These are phyloP conservation scores for Leuciscus idus DNA, from an alignment of 2,113 vertebrate species.

Conservation along the genomic window DNA sequence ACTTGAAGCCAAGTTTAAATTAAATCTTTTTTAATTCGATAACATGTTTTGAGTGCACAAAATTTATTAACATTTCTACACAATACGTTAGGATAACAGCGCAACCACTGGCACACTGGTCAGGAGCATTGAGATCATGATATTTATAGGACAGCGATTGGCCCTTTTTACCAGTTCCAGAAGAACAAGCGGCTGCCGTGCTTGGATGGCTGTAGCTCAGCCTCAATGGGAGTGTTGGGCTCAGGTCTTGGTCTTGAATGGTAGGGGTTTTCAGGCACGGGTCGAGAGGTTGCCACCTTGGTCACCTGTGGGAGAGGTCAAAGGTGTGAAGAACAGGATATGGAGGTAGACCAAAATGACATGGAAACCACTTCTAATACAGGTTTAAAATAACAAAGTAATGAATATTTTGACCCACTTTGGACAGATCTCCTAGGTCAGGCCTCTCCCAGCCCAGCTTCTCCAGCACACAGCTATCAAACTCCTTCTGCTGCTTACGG, in stretches of 20 bases:
- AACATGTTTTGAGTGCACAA: slow-evolving; percentile 30
- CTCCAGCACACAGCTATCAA: slow-evolving; percentile 92
- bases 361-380: background rate
- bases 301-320: slow-evolving; percentile 81
- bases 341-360: background rate
- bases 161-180: slow-evolving; percentile 82
- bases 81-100: slow-evolving; percentile 23
- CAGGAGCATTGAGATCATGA: background rate
- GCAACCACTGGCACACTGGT: slow-evolving; percentile 24
- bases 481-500: slow-evolving; percentile 86
- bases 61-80: slow-evolving; percentile 48
- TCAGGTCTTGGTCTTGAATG: slow-evolving; percentile 87
- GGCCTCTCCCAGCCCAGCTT: slow-evolving; percentile 95
- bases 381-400: background rate
- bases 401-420: slow-evolving; percentile 78
- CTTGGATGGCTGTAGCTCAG: slow-evolving; percentile 85
- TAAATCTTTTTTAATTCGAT: slow-evolving; percentile 47
- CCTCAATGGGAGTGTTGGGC: slow-evolving; percentile 80
- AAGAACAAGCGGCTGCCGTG: slow-evolving; percentile 88
- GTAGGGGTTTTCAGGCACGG: slow-evolving; percentile 88
- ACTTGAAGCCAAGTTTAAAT: slow-evolving; percentile 32
- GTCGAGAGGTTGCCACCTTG: slow-evolving; percentile 90
- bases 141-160: slow-evolving; percentile 1
- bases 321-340: background rate
- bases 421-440: slow-evolving; percentile 90